Base-by-base conservation (phyloP, 2,797 vertebrate genomes). In the Phoeniculus purpureus region DNA sequence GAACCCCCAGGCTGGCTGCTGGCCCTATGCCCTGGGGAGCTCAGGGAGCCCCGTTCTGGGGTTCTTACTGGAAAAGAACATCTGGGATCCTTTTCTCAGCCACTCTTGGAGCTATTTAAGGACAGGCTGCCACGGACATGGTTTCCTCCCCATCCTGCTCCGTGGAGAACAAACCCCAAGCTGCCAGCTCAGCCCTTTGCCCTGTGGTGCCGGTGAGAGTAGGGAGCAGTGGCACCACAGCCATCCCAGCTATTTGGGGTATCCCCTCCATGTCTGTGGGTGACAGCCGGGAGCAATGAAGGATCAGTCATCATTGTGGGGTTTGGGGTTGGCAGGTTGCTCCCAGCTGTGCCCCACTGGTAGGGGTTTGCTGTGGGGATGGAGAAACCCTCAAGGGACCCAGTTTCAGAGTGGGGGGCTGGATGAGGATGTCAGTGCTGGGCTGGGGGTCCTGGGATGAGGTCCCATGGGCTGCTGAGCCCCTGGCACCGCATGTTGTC, bases 401-500 rank as follows among this genome's bases (percentile, higher is more conserved):
- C 22, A 12, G 58, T 60, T 60, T 60, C n/a, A n/a, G n/a, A n/a
- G n/a, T n/a, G n/a, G 32, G 67, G 34, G 9, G 52, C 67, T 64
- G 73, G n/a, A n/a, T n/a, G n/a, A n/a, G n/a, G n/a, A n/a, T n/a
- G 1, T 0, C 10, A 12, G 34, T 10, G 52, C 37, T 37, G 18
- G 60, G 66, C 43, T 70, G 58, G 43, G 27, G 4, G 58, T 25
- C 26, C 37, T 37, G 60, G 31, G 32, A 3, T 2, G 32, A 27
- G 62, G 9, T 14, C 26, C 22, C 13, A 3, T 0, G 2, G 26
- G 79, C 51, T 60, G 59, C 32, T 17, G 32, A 78, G 20, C 31
- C 15, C 32, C 32, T 0, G 1, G 6, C 19, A 31, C 29, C 1
- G 0, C 3, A 0, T 29, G n/a, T 31, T 25, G 34, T 7, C 26